Evolutionary conservation across 2,113 vertebrate species (phyloP), one percentile per base, ranked within the genome.

Genomic region (Agapornis roseicollis): DNA sequence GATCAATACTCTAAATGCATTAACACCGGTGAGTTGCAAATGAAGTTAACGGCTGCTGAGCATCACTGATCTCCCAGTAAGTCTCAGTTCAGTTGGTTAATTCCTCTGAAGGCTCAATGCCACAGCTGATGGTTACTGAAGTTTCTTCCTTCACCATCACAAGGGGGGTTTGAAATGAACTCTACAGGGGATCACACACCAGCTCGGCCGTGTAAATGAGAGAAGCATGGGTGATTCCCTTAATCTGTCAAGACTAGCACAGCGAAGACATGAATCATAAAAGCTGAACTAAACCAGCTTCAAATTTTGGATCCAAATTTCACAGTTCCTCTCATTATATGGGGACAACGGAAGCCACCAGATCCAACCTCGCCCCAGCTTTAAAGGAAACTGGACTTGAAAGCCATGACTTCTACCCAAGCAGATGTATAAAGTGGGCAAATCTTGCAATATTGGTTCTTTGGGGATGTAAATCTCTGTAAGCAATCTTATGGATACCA

Each of bases 51-150:
- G 42, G 89, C 86, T 94, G 93, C 96, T 94, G 93, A 97, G 94
- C 94, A 93, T 94, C 96, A 82, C 94, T 92, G 96, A 96, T 94
- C 96, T 94, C 93, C 63, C 94, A 93, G 90, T 72, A 81, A 94
- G 96, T 96, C 94, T 92, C 92, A 94, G 90, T 91, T 92, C 96
- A 96, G 88, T 46, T 95, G 93, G 94, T 94, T 97, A 95, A 94
- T 96, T 97, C 95, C 90, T 96, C 86, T 94, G 95, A 89, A 93
- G 93, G 96, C 96, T 96, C 96, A 97, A 96, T 97, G 95, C 96
- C 95, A 94, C 92, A 82, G 92, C 94, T 95, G 96, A 96, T 97
- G 94, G 96, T 89, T 96, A 76, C 95, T 96, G 96, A 96, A 96
- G 94, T 94, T 92, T 90, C 95, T 95, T 96, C 93, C 92, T 79